Conservation (phyloP, 2,797 vertebrate genomes). For the Peromyscus aztecus region DNA sequence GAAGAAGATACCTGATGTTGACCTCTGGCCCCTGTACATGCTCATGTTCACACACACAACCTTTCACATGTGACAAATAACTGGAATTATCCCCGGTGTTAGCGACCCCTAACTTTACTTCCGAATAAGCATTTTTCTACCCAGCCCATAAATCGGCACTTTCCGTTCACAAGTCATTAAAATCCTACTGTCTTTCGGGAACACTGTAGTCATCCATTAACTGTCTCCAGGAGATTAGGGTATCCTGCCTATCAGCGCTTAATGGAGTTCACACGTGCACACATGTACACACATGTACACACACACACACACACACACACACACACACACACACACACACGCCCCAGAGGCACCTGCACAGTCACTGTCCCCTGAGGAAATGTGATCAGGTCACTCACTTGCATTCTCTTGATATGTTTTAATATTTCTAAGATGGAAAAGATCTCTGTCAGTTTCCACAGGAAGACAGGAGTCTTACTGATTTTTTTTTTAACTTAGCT, state of each 20-base stretch:
- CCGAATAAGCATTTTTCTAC: not conserved
- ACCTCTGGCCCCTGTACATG: not conserved
- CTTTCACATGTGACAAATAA: not conserved
- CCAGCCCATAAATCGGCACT: not conserved
- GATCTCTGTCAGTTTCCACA: not conserved
- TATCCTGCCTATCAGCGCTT: not conserved
- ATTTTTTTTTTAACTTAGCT: not conserved
- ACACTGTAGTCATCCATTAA: not conserved
- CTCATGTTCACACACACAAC: not conserved
- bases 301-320: not conserved
- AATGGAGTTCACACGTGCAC: not conserved
- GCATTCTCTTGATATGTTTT: not conserved
- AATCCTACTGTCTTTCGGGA: not conserved
- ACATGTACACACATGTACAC: not conserved
- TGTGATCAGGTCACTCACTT: not conserved
- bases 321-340: not conserved
- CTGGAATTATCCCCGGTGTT: not conserved
- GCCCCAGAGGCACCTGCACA: not conserved
- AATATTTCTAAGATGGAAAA: not conserved
- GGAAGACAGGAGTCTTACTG: not conserved
- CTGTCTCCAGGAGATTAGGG: not conserved
- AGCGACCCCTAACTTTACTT: not conserved
- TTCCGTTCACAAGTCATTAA: not conserved
- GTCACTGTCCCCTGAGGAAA: not conserved
- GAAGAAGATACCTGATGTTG: not conserved